Base-by-base conservation (phyloP, 2,888 invertebrate species). In the Mechanitis mazaeus region DNA sequence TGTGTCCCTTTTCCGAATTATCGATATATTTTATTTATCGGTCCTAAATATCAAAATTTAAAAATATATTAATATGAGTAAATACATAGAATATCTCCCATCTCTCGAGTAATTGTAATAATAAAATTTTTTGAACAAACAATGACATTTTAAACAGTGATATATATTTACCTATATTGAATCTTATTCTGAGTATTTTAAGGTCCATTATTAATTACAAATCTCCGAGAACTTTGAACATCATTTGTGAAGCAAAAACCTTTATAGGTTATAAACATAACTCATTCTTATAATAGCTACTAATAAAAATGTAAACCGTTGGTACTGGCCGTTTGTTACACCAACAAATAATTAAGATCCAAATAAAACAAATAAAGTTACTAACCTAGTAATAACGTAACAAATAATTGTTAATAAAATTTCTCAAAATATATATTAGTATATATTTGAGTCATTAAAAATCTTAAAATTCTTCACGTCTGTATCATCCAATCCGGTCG, bases 251-350 rank as follows among this genome's bases (percentile, higher is more conserved):
- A 50, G 31, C 31, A 31, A 50, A 9, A 50, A 31, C 1, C 31
- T 28, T 50, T 50, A 31, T 3, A 50, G 7, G 2, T 31, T 7
- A 50, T 50, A 9, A 50, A 50, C 6, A 50, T 50, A 50, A 50
- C 50, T 50, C 31, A 9, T 28, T n/a, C 3, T 28, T 50, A 50
- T 31, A 31, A 50, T 31, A 50, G 50, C 28, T n/a, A 68, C 70
- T 75, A 76, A 80, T 83, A 80, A 74, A 77, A 73, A 72, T 76
- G 77, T 79, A 77, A 79, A 73, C 70, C 70, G 64, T 67, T 71
- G 73, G 74, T 71, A 71, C 68, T 69, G 72, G 6, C n/a, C 9
- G 31, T 11, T 20, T 0, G 50, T 28, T 50, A 28, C 31, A 31
- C 28, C 50, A 31, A 31, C 7, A 50, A 12, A 28, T 9, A 9